Evolutionary conservation across 2,797 vertebrate species (phyloP).

Genomic region (Halcyon chelicuti): DNA sequence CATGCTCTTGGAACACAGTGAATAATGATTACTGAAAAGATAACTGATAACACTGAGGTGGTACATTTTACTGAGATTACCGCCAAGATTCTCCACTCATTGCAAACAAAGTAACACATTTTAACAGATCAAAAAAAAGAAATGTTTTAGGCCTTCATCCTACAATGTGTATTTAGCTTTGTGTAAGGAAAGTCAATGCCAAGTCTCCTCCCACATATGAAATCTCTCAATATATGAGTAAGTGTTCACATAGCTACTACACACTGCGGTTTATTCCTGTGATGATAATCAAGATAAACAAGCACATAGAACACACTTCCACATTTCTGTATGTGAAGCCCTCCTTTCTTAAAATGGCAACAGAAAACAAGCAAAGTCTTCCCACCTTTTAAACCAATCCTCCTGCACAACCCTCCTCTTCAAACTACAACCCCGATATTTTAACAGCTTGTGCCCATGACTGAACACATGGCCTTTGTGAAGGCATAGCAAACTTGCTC

Average conservation of each 20-base stretch:
- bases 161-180: background rate
- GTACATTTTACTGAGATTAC: background rate
- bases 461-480: fast-evolving
- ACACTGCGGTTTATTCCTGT: background rate
- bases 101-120: background rate
- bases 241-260: background rate
- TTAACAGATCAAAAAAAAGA: background rate
- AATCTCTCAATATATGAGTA: background rate
- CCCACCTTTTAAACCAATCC: background rate
- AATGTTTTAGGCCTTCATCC: background rate
- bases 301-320: fast-evolving
- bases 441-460: background rate
- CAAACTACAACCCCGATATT: background rate
- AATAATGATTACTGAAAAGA: background rate
- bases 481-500: background rate
- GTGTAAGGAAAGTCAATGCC: background rate
- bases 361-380: background rate
- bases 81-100: background rate
- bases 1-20: background rate
- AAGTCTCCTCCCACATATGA: background rate
- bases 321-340: background rate
- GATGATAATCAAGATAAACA: background rate
- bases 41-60: background rate
- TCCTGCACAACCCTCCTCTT: background rate
- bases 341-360: background rate